A percentile compares a stretch with the other conserved stretches of the same genome.
These are phyloP conservation scores for Drosophila orena DNA, from an alignment of 1,140 invertebrate genomes.

Conservation along the genomic window DNA sequence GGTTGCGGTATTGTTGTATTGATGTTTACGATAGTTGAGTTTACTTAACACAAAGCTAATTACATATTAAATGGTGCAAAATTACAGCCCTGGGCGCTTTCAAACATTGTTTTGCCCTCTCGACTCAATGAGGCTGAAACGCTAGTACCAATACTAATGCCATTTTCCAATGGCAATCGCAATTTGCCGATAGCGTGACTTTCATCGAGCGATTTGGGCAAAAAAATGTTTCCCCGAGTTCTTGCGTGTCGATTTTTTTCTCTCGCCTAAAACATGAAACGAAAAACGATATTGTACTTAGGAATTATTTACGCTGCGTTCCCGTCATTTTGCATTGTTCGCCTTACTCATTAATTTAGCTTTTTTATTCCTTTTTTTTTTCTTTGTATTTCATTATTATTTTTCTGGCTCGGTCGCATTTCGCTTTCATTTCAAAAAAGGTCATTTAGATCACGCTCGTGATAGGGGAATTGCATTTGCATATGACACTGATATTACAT, in stretches of 20 bases:
- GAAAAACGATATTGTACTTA: constrained; percentile 48
- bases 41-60: constrained; percentile 84
- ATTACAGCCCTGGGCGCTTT: constrained; percentile 84
- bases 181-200: constrained; percentile 59
- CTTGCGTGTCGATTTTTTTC: constrained; percentile 85
- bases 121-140: constrained; percentile 60
- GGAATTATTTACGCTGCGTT: constrained; percentile 62
- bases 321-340: constrained; percentile 38
- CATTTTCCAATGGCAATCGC: constrained; percentile 10
- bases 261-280: constrained; percentile 70
- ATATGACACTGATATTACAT: constrained; percentile 56
- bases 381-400: constrained; percentile 6
- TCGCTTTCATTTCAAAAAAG: constrained; percentile 52
- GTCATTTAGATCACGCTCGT: constrained; percentile 70
- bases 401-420: constrained; percentile 43
- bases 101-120: constrained; percentile 83
- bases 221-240: constrained; percentile 84
- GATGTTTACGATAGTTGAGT: constrained; percentile 61
- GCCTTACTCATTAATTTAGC: constrained; percentile 18
- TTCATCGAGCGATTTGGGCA: constrained; percentile 76
- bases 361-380: neutral
- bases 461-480: constrained; percentile 70
- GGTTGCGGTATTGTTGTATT: constrained; percentile 60
- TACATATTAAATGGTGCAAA: constrained; percentile 84
- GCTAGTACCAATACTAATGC: neutral